These are phyloP conservation scores for Pelmatolapia mariae DNA, from an alignment of 2,113 vertebrate genomes.

Conservation along the genomic window DNA sequence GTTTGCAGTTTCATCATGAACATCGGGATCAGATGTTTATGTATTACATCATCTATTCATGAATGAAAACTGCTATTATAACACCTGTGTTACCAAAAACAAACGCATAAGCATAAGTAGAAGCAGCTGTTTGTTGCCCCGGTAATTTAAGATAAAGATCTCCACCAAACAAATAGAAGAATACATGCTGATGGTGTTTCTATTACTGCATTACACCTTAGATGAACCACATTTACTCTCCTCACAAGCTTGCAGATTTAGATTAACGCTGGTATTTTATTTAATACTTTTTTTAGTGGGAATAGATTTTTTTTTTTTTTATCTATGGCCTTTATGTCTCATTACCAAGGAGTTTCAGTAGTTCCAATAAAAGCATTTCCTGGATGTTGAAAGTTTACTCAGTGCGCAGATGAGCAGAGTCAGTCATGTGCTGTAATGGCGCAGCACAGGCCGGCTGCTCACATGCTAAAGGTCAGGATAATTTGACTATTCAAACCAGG, in stretches of 20 bases:
- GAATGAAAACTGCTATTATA: neutral
- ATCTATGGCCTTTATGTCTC: neutral
- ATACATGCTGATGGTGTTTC: neutral
- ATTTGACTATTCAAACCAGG: constrained; percentile 60
- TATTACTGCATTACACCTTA: neutral
- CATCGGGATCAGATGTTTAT: neutral
- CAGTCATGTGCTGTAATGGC: neutral
- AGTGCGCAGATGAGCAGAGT: neutral
- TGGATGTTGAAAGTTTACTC: neutral
- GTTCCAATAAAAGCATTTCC: neutral
- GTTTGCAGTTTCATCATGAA: neutral
- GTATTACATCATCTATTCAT: neutral
- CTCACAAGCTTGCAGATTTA: neutral
- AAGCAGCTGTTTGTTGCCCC: accelerated
- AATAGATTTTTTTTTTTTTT: neutral
- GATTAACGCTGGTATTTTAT: neutral
- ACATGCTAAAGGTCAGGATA: neutral
- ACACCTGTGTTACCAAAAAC: neutral
- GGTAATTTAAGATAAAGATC: neutral
- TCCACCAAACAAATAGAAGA: neutral
- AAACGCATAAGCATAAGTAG: neutral
- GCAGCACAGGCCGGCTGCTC: neutral
- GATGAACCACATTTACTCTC: neutral
- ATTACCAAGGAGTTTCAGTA: neutral
- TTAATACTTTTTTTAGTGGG: neutral